Conservation (phyloP, 2,113 vertebrate genomes). For the Marmota flaviventris region DNA sequence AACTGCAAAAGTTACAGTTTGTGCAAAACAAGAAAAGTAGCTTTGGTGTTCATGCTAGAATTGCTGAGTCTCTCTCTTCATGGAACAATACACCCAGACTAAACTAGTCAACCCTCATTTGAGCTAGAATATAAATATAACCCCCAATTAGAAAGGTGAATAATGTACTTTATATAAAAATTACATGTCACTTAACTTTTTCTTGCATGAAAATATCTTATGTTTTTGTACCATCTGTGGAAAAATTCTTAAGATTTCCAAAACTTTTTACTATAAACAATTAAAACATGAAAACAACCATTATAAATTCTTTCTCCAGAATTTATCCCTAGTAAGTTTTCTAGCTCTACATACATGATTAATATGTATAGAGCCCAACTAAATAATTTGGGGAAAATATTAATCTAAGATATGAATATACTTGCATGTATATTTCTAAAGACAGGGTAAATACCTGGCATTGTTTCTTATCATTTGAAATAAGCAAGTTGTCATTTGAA, state of each 20-base stretch:
- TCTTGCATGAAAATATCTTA: background rate
- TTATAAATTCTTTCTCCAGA: conserved; percentile 30
- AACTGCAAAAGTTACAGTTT: conserved; percentile 74
- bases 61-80: conserved; percentile 50
- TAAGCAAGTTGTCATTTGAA: background rate
- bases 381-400: conserved; percentile 16
- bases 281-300: background rate
- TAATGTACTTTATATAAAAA: background rate
- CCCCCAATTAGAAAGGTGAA: background rate
- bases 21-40: conserved; percentile 66
- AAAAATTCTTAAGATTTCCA: background rate
- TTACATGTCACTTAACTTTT: background rate
- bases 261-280: background rate
- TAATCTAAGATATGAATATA: conserved; percentile 21
- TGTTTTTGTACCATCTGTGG: conserved; percentile 5
- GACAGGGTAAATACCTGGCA: conserved; percentile 33
- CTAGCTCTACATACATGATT: background rate
- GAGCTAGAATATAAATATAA: conserved; percentile 48
- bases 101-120: conserved; percentile 61
- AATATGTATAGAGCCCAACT: background rate
- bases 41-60: conserved; percentile 69
- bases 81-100: conserved; percentile 72
- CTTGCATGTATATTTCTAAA: conserved; percentile 32
- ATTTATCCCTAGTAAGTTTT: conserved; percentile 38
- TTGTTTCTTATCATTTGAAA: background rate